Evolutionary conservation across 1,140 invertebrate species (phyloP), one percentile per base, ranked within the genome.

Genomic region (Ptiloglossa arizonensis): DNA sequence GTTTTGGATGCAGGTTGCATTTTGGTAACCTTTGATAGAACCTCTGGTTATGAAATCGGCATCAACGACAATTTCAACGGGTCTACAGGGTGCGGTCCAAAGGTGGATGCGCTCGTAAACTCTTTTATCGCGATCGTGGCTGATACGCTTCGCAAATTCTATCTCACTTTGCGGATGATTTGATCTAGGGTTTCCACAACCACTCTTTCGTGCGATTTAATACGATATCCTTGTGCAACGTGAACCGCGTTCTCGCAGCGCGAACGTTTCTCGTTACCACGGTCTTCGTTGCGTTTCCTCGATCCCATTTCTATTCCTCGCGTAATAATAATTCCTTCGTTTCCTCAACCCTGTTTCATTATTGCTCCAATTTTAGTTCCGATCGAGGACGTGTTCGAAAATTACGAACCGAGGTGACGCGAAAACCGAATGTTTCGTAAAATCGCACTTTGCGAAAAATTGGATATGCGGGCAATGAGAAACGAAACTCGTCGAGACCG

Each of bases 41-140:
- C 4, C n/a, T n/a, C 41, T 17, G 41, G 57, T 68, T 24, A 71
- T 75, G 75, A 82, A 82, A 84, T 84, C 75, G 50, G 79, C 29
- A 62, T 19, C 63, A 63, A 67, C 59, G 66, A 59, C 76, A 62
- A 84, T 84, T 75, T 75, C 60, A 50, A 54, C 63, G 59, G 29
- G 67, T 68, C 27, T 62, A 52, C 29, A 27, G 27, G 22, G 50
- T 29, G 32, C 27, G 76, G 52, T 75, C 54, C 38, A 50, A 75
- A 62, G 50, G 60, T 48, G 60, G 63, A 68, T 76, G 48, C 76
- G 71, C 68, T 85, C 83, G 82, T 85, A 85, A 85, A 85, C 77
- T 81, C 46, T 83, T 85, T 85, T 85, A 85, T 83, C 67, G 78
- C 72, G 69, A 81, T 80, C 81, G 82, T 76, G 60, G 77, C 59